Evolutionary conservation across 2,797 vertebrate species (phyloP).

Genomic region (Sebastes minor): DNA sequence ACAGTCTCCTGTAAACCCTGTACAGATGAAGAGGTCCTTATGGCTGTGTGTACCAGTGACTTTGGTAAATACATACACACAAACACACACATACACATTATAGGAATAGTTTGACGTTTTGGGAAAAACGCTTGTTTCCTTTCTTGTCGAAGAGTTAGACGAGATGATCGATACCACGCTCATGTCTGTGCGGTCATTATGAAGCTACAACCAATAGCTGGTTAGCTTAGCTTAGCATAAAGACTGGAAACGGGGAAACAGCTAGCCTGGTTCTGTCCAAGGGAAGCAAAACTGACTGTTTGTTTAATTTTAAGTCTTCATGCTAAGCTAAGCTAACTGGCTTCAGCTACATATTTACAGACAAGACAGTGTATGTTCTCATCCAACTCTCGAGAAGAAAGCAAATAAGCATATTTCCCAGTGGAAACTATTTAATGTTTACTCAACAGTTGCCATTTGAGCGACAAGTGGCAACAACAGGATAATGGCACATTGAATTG

Average conservation of each 20-base stretch:
- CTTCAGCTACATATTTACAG: neutral
- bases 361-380: neutral
- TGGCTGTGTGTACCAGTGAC: slow-evolving; percentile 94
- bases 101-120: neutral
- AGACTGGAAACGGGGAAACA: neutral
- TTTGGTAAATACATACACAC: slow-evolving; percentile 85
- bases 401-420: neutral
- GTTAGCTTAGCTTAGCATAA: neutral
- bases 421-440: neutral
- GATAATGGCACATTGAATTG: neutral
- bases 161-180: neutral
- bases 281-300: neutral
- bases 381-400: neutral
- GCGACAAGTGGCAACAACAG: neutral
- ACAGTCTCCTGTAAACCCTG: slow-evolving; percentile 90
- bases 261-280: neutral
- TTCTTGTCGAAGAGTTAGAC: neutral
- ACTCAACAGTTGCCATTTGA: neutral
- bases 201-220: neutral
- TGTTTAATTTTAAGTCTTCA: neutral
- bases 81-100: neutral
- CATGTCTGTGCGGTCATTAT: neutral
- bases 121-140: neutral
- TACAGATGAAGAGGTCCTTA: slow-evolving; percentile 90
- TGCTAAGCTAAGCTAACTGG: neutral